Conservation (phyloP, 2,888 invertebrate genomes). For the Petrolisthes manimaculis region DNA sequence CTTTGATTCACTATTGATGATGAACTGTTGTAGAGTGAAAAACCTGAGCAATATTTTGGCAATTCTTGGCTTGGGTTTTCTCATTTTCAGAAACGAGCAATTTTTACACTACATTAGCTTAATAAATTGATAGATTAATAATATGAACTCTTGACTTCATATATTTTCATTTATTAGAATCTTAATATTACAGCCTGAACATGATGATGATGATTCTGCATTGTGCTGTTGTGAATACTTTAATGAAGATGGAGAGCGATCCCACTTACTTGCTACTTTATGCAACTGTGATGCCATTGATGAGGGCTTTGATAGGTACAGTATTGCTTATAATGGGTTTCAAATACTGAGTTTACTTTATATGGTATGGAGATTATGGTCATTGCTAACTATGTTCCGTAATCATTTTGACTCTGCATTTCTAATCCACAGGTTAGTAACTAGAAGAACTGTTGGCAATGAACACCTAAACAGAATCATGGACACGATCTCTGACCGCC, state of each 20-base stretch:
- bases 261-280: slow-evolving; percentile 53
- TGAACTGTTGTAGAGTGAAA: too few relatives aligned
- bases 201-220: slow-evolving; percentile 34
- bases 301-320: slow-evolving; percentile 63
- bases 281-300: slow-evolving; percentile 64
- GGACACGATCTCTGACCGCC: slow-evolving; percentile 53
- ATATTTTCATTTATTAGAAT: not conserved
- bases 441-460: slow-evolving; percentile 16
- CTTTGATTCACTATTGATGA: too few relatives aligned
- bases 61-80: too few relatives aligned
- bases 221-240: slow-evolving; percentile 65
- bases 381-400: too few relatives aligned
- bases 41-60: too few relatives aligned
- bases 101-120: too few relatives aligned
- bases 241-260: slow-evolving; percentile 54
- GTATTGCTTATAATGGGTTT: not conserved
- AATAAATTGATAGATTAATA: not conserved
- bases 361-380: not conserved
- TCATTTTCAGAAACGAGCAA: too few relatives aligned
- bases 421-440: slow-evolving; percentile 32
- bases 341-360: not conserved
- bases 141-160: not conserved
- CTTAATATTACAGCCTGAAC: not conserved
- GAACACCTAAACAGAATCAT: slow-evolving; percentile 27
- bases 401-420: not conserved